Base-by-base conservation (phyloP, 2,888 invertebrate species). In the Chloroclysta siterata region DNA sequence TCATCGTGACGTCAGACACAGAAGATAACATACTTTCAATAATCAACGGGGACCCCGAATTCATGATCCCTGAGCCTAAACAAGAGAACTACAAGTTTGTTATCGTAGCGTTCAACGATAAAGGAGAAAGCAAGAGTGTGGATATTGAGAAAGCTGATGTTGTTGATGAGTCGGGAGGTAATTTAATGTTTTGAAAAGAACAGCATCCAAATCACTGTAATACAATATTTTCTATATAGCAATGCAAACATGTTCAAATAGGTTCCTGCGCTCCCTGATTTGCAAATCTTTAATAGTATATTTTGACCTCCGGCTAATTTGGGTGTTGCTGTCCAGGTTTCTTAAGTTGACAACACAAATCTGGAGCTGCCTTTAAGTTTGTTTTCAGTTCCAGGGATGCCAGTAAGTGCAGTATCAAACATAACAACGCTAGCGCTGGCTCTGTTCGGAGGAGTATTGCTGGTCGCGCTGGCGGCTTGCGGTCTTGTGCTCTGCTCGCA, bases 401-500 rank as follows among this genome's bases (percentile, higher is more conserved):
- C 82, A 0, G 74, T 71, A 56, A 88, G 86, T 74, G 81, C 86
- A 1, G 89, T 91, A 62, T 72, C 84, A 17, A 86, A 91, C 72
- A 90, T 92, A 55, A 88, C 90, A 56, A 88, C 87, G 39, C 70
- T 93, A 33, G 76, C 90, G 60, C 78, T 93, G 61, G 83, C 90
- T 56, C 76, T 93, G 70, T 90, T 86, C 78, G 91, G 92, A 57
- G 92, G 91, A 70, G 93, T 93, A 73, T 82, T 85, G 65, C 73
- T 93, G 66, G 78, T 93, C 60, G 91, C 90, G 70, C 82, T 93
- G 71, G 84, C 83, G 68, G 93, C 93, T 73, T 93, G 92, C 81
- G 90, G 90, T 6, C 86, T 93, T 1, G 91, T 91, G 77, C 83
- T 93, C 79, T 92, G 89, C 74, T 87, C 90, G 51, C 86, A 83